phyloP scores from a whole-genome alignment of 2,797 vertebrate genomes.

The Glyptemys insculpta region DNA sequence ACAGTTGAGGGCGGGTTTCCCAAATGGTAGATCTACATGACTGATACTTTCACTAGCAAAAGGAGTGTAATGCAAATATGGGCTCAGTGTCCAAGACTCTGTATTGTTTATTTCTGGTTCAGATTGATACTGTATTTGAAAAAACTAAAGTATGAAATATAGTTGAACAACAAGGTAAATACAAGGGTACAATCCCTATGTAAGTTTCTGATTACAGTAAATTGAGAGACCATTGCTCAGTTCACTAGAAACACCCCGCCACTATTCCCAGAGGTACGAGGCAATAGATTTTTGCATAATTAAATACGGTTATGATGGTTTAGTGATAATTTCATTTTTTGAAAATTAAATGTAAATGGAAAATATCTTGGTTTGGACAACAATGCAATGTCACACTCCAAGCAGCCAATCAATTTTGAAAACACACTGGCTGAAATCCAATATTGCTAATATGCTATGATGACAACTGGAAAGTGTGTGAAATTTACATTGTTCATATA shows the following conservation, averaged over 20 bases:
- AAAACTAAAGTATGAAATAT: background rate
- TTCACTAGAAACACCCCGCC: background rate
- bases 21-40: background rate
- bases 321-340: background rate
- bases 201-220: background rate
- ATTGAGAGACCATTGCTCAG: background rate
- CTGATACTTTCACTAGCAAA: background rate
- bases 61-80: background rate
- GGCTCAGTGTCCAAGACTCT: background rate
- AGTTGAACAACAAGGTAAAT: background rate
- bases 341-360: background rate
- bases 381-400: background rate
- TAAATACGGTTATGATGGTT: background rate
- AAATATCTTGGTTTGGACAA: background rate
- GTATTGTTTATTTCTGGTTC: background rate
- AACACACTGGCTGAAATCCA: background rate
- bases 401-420: background rate
- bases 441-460: fast-evolving
- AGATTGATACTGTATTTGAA: background rate
- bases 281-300: background rate
- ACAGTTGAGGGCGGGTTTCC: background rate
- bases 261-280: background rate
- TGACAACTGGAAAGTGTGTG: background rate
- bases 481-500: fast-evolving
- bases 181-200: background rate